Conservation (phyloP, 2,113 vertebrate species). For the Bubo scandiacus region DNA sequence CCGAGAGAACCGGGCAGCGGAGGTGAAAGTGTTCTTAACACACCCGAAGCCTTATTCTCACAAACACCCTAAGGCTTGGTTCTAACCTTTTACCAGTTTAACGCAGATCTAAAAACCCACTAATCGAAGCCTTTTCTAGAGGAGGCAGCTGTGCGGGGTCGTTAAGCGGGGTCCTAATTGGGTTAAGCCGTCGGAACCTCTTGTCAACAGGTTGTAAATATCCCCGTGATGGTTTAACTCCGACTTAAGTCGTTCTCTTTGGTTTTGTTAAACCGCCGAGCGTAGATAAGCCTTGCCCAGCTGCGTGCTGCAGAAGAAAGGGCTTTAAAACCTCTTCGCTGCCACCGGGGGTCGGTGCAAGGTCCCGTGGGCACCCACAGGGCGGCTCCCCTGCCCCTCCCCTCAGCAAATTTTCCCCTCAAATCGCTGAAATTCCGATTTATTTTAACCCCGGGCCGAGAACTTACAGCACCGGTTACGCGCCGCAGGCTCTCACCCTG, state of each 20-base stretch:
- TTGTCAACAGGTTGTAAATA: accelerated
- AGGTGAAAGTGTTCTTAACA: background rate
- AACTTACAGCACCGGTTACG: accelerated
- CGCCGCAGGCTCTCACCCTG: background rate
- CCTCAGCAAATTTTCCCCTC: too few relatives aligned
- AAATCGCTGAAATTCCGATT: accelerated
- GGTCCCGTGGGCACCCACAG: too few relatives aligned
- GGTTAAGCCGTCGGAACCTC: too few relatives aligned
- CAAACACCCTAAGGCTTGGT: background rate
- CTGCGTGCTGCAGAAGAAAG: background rate
- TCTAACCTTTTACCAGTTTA: background rate
- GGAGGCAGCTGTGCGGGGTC: accelerated
- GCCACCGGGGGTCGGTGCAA: background rate
- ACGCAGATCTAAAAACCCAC: background rate
- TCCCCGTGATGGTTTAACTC: background rate
- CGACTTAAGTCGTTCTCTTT: background rate
- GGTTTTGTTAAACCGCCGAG: background rate
- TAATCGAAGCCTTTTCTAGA: background rate
- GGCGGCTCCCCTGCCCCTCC: too few relatives aligned
- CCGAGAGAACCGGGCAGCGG: background rate
- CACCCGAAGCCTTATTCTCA: background rate
- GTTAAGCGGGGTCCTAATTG: too few relatives aligned
- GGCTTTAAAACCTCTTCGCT: accelerated
- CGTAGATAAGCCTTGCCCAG: background rate
- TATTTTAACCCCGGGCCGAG: background rate